phyloP scores from a whole-genome alignment of 2,888 invertebrate species.

The Cyaniris semiargus region DNA sequence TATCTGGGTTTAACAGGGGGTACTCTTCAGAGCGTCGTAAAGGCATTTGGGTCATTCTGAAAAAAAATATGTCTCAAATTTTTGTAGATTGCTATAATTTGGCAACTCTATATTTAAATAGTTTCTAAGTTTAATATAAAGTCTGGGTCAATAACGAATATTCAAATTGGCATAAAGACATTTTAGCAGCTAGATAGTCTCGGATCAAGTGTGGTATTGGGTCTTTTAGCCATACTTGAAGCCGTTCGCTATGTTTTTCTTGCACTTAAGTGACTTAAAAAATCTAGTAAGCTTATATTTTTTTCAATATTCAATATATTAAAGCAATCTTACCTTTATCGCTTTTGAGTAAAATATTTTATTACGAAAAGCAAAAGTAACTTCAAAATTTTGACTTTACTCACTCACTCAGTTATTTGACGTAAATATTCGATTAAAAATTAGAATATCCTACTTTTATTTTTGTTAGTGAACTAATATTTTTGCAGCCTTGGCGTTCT shows the following conservation, averaged over 20 bases:
- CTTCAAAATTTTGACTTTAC: neutral
- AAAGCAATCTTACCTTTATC: neutral
- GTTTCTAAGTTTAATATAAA: too few species aligned
- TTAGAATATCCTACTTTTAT: neutral
- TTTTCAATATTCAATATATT: neutral
- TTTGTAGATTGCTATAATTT: too few species aligned
- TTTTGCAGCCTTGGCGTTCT: neutral
- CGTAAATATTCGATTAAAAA: neutral
- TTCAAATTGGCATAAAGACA: too few species aligned
- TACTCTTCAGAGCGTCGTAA: conserved; percentile 56
- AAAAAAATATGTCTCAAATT: neutral
- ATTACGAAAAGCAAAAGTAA: neutral
- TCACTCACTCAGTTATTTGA: neutral
- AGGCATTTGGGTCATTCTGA: neutral
- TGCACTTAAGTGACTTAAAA: neutral
- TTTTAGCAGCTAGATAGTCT: neutral
- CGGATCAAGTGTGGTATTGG: neutral
- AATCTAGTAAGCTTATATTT: neutral
- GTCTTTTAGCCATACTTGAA: neutral
- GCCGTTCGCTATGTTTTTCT: neutral
- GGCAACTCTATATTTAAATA: too few species aligned
- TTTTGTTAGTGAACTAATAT: neutral
- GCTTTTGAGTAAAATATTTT: neutral
- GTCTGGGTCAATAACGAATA: too few species aligned
- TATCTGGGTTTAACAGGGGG: conserved; percentile 63